Conservation (phyloP, 2,888 invertebrate genomes). For the Pediacus dermestoides region DNA sequence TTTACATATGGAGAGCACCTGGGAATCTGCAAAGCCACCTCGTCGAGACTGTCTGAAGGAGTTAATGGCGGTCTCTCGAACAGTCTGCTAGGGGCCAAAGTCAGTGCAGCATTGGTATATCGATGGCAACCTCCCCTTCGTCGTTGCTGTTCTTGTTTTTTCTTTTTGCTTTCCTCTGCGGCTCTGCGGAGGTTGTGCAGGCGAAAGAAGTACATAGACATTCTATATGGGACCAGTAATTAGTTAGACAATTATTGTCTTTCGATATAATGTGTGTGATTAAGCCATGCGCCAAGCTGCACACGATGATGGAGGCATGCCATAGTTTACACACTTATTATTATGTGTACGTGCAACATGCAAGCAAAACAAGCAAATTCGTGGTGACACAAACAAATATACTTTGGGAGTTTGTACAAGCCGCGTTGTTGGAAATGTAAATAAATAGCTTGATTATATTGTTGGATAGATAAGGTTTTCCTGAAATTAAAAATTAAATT, state of each 20-base stretch:
- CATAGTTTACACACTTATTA: no score
- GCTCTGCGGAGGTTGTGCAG: slow-evolving; percentile 86
- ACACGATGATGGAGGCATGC: no score
- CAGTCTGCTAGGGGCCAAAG: slow-evolving; percentile 73
- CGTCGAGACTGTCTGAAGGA: slow-evolving; percentile 85
- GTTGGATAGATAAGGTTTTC: no score
- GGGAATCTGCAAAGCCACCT: slow-evolving; percentile 88
- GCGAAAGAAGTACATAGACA: slow-evolving; percentile 95
- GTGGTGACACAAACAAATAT: background rate
- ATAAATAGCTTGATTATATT: no score
- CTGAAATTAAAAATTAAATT: no score
- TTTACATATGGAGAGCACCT: slow-evolving; percentile 53
- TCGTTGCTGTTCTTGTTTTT: slow-evolving; percentile 50
- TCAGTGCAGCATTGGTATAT: slow-evolving; percentile 60
- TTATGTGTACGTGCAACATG: no score
- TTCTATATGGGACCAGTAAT: no score
- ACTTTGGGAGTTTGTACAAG: background rate
- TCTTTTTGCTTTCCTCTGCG: slow-evolving; percentile 71
- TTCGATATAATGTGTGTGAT: no score
- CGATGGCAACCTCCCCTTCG: slow-evolving; percentile 41
- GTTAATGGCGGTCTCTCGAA: slow-evolving; percentile 81
- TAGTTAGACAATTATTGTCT: no score
- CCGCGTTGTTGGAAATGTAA: no score
- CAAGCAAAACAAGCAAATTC: slow-evolving; percentile 1
- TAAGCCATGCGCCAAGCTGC: no score